phyloP scores from a whole-genome alignment of 2,113 vertebrate species.

The Progne subis region DNA sequence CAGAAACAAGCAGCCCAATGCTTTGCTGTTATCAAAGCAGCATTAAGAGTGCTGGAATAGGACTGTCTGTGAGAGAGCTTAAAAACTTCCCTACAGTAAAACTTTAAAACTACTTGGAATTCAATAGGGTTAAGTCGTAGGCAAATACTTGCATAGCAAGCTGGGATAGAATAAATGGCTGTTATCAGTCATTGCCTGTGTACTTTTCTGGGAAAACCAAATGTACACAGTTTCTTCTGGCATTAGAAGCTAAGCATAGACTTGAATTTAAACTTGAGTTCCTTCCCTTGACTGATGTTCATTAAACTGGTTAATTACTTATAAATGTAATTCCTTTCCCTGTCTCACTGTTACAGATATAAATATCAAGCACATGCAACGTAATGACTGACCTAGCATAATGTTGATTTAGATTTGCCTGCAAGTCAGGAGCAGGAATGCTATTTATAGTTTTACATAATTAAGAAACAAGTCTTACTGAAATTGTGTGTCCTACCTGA shows the following conservation, averaged over 20 bases:
- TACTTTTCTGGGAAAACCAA: conserved; percentile 27
- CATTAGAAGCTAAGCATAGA: neutral
- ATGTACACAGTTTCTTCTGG: neutral
- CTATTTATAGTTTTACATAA: neutral
- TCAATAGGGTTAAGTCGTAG: neutral
- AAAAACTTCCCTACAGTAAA: neutral
- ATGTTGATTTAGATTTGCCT: neutral
- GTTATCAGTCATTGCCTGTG: conserved; percentile 2
- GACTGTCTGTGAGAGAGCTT: neutral
- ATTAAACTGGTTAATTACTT: conserved; percentile 19
- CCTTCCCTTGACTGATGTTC: neutral
- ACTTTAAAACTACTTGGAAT: neutral
- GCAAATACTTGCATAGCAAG: conserved; percentile 14
- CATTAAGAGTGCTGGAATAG: neutral
- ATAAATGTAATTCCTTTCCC: neutral
- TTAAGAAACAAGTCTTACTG: neutral
- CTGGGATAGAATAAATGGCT: neutral
- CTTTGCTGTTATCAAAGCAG: neutral
- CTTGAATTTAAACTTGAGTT: conserved; percentile 27
- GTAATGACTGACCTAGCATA: neutral
- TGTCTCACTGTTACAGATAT: neutral
- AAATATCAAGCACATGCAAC: neutral
- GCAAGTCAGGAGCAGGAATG: neutral
- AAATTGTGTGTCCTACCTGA: neutral
- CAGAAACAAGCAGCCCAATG: neutral